Base-by-base conservation (phyloP, 1,140 invertebrate species). In the Calephelis virginiensis region DNA sequence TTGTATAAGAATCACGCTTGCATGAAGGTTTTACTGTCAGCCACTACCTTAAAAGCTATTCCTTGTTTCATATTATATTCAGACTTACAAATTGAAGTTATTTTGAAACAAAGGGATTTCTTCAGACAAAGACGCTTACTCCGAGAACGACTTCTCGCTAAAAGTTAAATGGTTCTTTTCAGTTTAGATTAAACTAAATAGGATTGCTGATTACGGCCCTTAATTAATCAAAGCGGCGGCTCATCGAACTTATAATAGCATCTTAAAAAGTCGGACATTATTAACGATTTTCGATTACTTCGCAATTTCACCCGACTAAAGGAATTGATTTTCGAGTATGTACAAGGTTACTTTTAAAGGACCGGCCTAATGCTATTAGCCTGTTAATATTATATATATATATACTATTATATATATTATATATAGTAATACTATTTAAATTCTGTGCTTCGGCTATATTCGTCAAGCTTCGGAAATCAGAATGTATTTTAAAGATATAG, bases 111-210 rank as follows among this genome's bases (percentile, higher is more conserved):
- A 61, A 48, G 13, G 13, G 50, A 45, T 13, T 62, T 67, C 28
- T 48, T 69, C 61, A 61, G 59, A 68, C 49, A 72, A 69, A 66
- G 64, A 47, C 63, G 69, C n/a, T 60, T 14, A 48, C 67, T 72
- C 49, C 49, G 8, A 50, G 49, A 50, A 50, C 49, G 49, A 14
- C 49, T 50, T 17, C 49, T 17, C 13, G 49, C 49, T 53, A 78
- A 83, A 81, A 82, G 81, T 82, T 81, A 82, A 82, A 82, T 81
- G 74, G 77, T 68, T 75, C 76, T 81, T 80, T 78, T 78, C 76
- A 75, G 74, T 82, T 84, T 81, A 78, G 77, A 85, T 85, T 85
- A 82, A 83, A 82, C 78, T 78, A 82, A 81, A 81, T 77, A 78
- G 74, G 75, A 68, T 69, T 61, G 62, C 46, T 71, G 76, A 83